Evolutionary conservation across 1,140 invertebrate species (phyloP), one percentile per base, ranked within the genome.

Genomic region (Dryas iulia): DNA sequence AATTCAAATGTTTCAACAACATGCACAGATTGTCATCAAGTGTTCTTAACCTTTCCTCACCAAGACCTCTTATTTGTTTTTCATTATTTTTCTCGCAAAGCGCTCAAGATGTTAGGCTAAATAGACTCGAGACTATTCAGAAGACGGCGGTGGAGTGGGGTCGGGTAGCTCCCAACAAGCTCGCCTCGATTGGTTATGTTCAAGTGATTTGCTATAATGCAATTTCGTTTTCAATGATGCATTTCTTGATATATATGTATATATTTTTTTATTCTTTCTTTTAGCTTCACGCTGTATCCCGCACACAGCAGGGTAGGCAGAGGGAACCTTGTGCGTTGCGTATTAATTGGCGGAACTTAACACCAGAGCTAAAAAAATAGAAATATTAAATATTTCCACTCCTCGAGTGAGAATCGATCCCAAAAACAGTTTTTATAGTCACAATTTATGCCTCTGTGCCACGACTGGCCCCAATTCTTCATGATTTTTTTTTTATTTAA

Each of bases 81-180:
- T 25, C 23, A 56, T 25, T 56, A 56, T 56, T 56, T 53, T 24
- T 56, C 53, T 26, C 53, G 53, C 24, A 56, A 21, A 56, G 11
- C 23, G 53, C 53, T 26, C 23, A 25, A 56, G 53, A 25, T 56
- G 6, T 56, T 56, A 12, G 24, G 53, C 25, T 56, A 56, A 56
- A 56, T 56, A 56, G 53, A 24, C 23, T 56, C 53, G 24, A 56
- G 23, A 12, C 53, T 56, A 21, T 56, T 26, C 53, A 56, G 12
- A 56, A 39, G 33, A 12, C 11, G 33, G 2, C 33, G n/a, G n/a
- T 14, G n/a, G n/a, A 56, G 53, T 25, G 53, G 24, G 53, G 53
- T 26, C 53, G 53, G 10, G 39, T 47, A 47, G 24, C 53, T 47
- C 39, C 39, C 53, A 56, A 56, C 53, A 56, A 26, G 53, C 24